A percentile compares a stretch with the other conserved stretches of the same genome.
Evolutionary conservation across 2,113 vertebrate genomes (phyloP).

Genomic region (Myotis davidii): DNA sequence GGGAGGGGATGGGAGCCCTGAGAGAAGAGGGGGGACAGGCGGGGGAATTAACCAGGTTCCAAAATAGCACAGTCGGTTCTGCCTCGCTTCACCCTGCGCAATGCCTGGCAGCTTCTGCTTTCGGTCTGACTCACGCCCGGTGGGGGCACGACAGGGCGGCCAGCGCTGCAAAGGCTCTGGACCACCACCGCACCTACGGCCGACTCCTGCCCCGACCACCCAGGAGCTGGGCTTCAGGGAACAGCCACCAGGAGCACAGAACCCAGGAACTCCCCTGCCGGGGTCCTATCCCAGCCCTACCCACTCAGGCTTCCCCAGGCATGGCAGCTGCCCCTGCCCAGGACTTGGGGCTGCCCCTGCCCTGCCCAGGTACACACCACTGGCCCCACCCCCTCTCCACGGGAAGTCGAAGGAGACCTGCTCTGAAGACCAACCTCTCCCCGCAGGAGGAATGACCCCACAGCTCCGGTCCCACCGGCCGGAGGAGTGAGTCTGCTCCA

Average conservation of each 20-base stretch:
- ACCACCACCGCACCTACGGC: not conserved
- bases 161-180: not conserved
- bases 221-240: not conserved
- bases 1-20: constrained; percentile 43
- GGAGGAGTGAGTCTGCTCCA: fast-evolving
- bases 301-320: not conserved
- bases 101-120: constrained; percentile 85
- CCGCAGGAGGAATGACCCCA: not conserved
- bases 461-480: fast-evolving
- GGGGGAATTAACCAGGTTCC: constrained; percentile 81
- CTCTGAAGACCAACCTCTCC: not conserved
- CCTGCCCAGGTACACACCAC: fast-evolving
- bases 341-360: not conserved
- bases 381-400: not conserved
- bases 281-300: not conserved
- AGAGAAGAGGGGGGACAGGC: constrained; percentile 41
- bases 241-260: not conserved
- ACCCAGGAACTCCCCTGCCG: not conserved
- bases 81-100: constrained; percentile 81
- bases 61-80: constrained; percentile 87
- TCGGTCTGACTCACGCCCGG: constrained; percentile 84
- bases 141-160: constrained; percentile 59
- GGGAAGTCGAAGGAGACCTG: not conserved
- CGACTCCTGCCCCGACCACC: not conserved
- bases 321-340: not conserved